Conservation (phyloP, 2,797 vertebrate genomes). For the Thamnophis elegans region DNA sequence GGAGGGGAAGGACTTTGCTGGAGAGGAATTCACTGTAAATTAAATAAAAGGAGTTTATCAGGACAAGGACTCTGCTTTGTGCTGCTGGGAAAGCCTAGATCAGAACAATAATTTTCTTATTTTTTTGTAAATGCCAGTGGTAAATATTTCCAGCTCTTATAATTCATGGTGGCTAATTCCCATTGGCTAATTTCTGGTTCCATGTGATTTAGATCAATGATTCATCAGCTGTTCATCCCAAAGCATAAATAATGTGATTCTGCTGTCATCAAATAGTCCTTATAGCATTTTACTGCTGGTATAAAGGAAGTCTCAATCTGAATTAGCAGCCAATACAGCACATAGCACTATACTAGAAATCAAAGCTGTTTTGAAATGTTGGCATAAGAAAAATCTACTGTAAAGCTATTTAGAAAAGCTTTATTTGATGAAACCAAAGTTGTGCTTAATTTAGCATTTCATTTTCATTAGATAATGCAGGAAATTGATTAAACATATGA, state of each 20-base stretch:
- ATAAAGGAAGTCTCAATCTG: not conserved
- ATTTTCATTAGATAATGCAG: not conserved
- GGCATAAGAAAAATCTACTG: not conserved
- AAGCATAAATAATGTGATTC: conserved; percentile 23
- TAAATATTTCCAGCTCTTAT: conserved; percentile 3
- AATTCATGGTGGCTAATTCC: conserved; percentile 11
- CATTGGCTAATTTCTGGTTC: conserved; percentile 23
- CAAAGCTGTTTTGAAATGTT: not conserved
- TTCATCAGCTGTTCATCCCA: conserved; percentile 18
- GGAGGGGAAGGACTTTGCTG: too few relatives aligned
- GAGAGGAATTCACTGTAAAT: too few relatives aligned
- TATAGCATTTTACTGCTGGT: conserved; percentile 5
- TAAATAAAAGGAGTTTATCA: too few relatives aligned
- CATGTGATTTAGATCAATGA: conserved; percentile 35
- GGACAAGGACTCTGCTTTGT: too few relatives aligned
- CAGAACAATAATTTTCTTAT: not conserved
- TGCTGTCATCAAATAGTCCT: conserved; percentile 14
- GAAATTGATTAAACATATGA: not conserved
- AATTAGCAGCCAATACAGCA: not conserved
- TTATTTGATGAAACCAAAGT: not conserved
- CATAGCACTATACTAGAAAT: not conserved
- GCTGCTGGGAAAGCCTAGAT: too few relatives aligned
- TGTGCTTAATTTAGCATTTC: not conserved
- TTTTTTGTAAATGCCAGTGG: not conserved
- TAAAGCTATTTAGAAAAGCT: not conserved